A percentile compares a stretch with the other conserved stretches of the same genome.
phyloP scores from a whole-genome alignment of 2,888 invertebrate genomes.

The Athrips mouffetella region DNA sequence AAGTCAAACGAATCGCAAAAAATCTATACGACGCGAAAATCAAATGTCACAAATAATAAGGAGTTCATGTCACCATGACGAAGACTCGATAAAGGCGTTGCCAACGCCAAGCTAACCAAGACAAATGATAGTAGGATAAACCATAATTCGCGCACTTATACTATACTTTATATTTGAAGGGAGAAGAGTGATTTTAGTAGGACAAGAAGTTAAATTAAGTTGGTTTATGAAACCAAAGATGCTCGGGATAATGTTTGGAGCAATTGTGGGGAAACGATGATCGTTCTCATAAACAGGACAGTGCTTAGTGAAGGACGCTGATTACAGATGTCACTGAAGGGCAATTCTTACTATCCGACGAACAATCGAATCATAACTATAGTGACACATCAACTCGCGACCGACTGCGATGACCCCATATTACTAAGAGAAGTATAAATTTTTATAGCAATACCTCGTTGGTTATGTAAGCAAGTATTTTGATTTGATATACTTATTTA shows the following conservation, averaged over 20 bases:
- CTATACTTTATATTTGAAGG: constrained; percentile 1
- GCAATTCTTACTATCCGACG: too few relatives aligned
- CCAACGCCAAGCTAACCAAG: constrained; percentile 46
- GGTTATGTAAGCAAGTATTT: too few relatives aligned
- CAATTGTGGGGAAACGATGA: constrained; percentile 18
- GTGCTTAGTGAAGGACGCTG: too few relatives aligned
- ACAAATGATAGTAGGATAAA: constrained; percentile 41
- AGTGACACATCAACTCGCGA: too few relatives aligned
- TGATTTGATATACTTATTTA: too few relatives aligned
- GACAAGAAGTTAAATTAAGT: background rate
- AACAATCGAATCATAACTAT: too few relatives aligned
- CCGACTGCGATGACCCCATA: too few relatives aligned
- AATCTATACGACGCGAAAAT: constrained; percentile 25
- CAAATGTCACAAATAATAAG: constrained; percentile 33
- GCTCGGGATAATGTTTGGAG: constrained; percentile 19
- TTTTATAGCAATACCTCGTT: too few relatives aligned
- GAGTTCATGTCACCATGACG: constrained; percentile 30
- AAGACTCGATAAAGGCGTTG: constrained; percentile 55
- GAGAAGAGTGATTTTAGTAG: constrained; percentile 9
- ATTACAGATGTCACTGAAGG: too few relatives aligned
- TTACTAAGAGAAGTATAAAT: too few relatives aligned
- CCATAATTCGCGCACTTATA: background rate
- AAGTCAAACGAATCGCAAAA: constrained; percentile 5
- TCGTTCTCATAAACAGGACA: constrained; percentile 5
- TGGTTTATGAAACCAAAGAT: constrained; percentile 2